Evolutionary conservation across 2,888 invertebrate genomes (phyloP), one percentile per base, ranked within the genome.

Genomic region (Monopis laevigella): DNA sequence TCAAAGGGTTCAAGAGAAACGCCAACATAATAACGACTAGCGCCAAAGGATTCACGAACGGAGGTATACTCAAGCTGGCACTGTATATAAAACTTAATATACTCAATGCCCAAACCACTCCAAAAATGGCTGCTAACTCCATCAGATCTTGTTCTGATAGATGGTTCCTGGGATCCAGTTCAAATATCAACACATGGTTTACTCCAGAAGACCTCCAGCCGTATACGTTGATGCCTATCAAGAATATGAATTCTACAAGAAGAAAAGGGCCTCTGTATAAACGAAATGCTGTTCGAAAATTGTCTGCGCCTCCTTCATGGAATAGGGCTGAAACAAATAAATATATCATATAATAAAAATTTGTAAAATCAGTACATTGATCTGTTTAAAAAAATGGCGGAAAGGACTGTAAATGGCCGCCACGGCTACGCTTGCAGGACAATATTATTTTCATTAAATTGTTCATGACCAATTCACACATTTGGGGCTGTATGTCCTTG

Each of bases 191-290:
- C 0, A 98, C 98, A 64, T 98, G 98, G 77, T 98, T 98, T 10
- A 98, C 98, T 2, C 98, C 98, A 0, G 96, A 96, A 0, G 96
- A 93, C 2, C 97, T 82, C 98, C 98, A 98, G 4, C 97, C 97
- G 64, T 97, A 97, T 1, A 97, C 94, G 62, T 98, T 98, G 39
- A 98, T 89, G 17, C 97, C 98, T 72, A 98, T 93, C 24, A 98
- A 82, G 64, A 98, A 97, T 57, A 97, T 86, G 62, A 96, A 96
- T 57, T 96, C 87, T 19, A 97, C 91, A 45, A 98, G 83, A 5
- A 99, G 86, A 51, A 99, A 86, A 2, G 97, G 95, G 1, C 96
- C 97, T 40, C 99, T 84, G 69, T 98, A 99, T 24, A 99, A 82
- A 44, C 96, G 87, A 57, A 97, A 90, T 3, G 95, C 94, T 36